Base-by-base conservation (phyloP, 2,888 invertebrate species). In the Ceramica pisi region DNA sequence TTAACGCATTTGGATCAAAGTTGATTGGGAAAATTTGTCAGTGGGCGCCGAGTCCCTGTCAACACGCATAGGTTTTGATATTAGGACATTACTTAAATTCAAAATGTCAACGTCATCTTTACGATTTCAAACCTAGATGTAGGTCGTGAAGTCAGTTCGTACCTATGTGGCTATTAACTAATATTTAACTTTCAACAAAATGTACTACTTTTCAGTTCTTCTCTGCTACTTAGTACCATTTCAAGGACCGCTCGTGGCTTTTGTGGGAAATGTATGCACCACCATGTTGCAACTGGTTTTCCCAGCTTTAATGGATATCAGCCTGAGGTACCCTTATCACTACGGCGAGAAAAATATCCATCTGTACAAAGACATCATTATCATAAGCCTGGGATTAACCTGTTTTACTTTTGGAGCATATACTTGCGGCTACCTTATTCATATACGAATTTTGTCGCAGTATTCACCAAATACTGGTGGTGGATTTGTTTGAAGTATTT, bases 221-320 rank as follows among this genome's bases (percentile, higher is more conserved):
- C 78, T 93, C n/a, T 84, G 89, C 62, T 93, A 91, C 75, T 2
- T 86, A 0, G 69, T 91, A 10, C 93, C 93, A 5, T 91, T 91
- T 56, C 94, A 94, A 92, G 92, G 88, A 0, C 91, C 94, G 0
- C 89, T 94, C 68, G 90, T 94, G 2, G 92, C 93, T 0, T 92
- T 94, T 64, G 92, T 92, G 14, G 94, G 94, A 0, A 92, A 90
- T 68, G 79, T 94, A 1, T 93, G 93, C 75, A 93, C 93, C 0
- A 88, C 91, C 0, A 72, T 92, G 67, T 79, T 93, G 7, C 87
- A 91, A 0, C 69, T 94, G 0, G 90, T 94, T 0, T 94, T 92
- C 66, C 94, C 94, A 0, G 92, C 93, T 0, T 62, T 92, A 48
- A 94, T 94, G 93, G 93, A 94, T 48, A 38, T 93, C 1, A 83